These are phyloP conservation scores for Alfaro cultratus DNA, from an alignment of 2,797 vertebrate species.

Conservation along the genomic window DNA sequence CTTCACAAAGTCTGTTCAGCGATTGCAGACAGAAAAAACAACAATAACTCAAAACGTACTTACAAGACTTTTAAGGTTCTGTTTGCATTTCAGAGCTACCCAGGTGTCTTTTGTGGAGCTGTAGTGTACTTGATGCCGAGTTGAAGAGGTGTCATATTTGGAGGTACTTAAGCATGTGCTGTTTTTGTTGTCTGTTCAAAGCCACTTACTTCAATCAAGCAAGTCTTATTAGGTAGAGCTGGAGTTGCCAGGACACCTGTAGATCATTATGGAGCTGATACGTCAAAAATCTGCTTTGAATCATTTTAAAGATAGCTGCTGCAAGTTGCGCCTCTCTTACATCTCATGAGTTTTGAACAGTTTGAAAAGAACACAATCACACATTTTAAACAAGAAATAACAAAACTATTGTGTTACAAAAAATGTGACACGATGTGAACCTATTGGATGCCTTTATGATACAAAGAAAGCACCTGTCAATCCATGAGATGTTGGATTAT, in stretches of 20 bases:
- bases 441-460: constrained; percentile 35
- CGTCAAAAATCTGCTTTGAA: constrained; percentile 69
- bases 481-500: constrained; percentile 19
- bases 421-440: constrained; percentile 51
- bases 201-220: constrained; percentile 73
- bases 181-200: constrained; percentile 80
- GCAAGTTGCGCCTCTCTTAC: constrained; percentile 41
- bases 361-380: constrained; percentile 21
- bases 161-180: constrained; percentile 73
- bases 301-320: constrained; percentile 64
- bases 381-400: constrained; percentile 48
- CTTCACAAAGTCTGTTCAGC: constrained; percentile 50
- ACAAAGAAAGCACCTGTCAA: constrained; percentile 41
- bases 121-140: constrained; percentile 75
- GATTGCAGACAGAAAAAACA: constrained; percentile 63
- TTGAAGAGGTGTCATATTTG: constrained; percentile 79
- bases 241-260: constrained; percentile 79
- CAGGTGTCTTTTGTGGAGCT: constrained; percentile 75
- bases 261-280: constrained; percentile 66
- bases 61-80: constrained; percentile 69
- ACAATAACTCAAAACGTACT: constrained; percentile 64
- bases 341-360: constrained; percentile 57
- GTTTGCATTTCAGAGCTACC: constrained; percentile 79
- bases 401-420: constrained; percentile 14
- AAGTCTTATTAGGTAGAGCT: constrained; percentile 71